phyloP scores from a whole-genome alignment of 30 jellyfish, hydroid and myxozoan genomes.

The Rhopilema esculentum region DNA sequence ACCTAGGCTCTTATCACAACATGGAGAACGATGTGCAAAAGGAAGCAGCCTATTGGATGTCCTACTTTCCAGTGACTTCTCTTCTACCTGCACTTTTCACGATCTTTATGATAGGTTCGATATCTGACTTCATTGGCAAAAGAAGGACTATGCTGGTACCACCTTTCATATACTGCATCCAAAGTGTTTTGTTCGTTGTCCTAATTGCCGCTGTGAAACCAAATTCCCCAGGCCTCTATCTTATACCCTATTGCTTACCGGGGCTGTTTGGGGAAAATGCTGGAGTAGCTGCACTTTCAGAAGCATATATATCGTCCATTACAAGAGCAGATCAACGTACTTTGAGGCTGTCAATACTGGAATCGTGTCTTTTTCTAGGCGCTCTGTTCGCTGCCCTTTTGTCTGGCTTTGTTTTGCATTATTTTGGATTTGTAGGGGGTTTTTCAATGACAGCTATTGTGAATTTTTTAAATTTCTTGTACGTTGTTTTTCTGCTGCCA shows the following conservation, averaged over 20 bases:
- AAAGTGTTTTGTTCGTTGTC: conserved; percentile 2
- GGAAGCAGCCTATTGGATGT: conserved; percentile 16
- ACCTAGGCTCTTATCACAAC: neutral
- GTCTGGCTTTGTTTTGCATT: conserved; percentile 11
- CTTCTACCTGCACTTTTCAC: conserved; percentile 3
- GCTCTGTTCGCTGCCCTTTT: neutral
- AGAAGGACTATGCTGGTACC: conserved; percentile 6
- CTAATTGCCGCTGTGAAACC: neutral
- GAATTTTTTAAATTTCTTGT: conserved; percentile 8
- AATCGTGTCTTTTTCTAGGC: neutral
- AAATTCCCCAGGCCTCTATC: neutral
- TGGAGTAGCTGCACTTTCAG: conserved; percentile 7
- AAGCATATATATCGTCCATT: conserved; percentile 30
- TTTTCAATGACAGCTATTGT: conserved; percentile 12
- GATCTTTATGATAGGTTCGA: conserved; percentile 22
- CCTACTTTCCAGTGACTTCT: neutral
- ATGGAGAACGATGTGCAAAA: neutral
- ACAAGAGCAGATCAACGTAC: conserved; percentile 29
- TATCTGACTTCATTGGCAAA: conserved; percentile 38
- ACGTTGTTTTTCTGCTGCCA: conserved; percentile 7
- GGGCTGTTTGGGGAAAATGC: conserved; percentile 50
- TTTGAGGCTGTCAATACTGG: conserved; percentile 33
- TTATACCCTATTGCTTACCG: neutral
- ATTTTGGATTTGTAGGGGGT: conserved; percentile 7
- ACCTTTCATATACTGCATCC: conserved; percentile 4